Evolutionary conservation across 2,113 vertebrate genomes (phyloP).

Genomic region (Conger conger): DNA sequence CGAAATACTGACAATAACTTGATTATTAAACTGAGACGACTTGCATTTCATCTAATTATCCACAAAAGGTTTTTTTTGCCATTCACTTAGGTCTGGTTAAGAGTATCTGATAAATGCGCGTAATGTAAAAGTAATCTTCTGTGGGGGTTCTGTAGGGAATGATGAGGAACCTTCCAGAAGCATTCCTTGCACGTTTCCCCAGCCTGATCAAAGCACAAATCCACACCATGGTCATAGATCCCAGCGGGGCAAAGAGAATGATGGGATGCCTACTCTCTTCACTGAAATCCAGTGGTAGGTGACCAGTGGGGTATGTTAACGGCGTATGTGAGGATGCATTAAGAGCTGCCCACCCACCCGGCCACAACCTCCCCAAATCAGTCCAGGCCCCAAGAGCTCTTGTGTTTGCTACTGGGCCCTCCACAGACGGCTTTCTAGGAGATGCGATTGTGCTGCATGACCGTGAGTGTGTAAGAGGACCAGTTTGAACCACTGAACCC

Average conservation of each 20-base stretch:
- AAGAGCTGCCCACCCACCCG: neutral
- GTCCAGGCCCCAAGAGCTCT: neutral
- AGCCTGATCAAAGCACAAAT: constrained; percentile 87
- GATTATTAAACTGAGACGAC: too few species aligned
- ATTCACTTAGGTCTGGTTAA: neutral
- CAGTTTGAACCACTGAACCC: neutral
- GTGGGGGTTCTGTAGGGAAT: constrained; percentile 68
- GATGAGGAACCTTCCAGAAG: constrained; percentile 73
- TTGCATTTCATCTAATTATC: neutral
- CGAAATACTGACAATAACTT: too few species aligned
- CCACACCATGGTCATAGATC: constrained; percentile 87
- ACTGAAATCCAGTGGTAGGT: constrained; percentile 86
- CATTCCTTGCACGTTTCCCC: constrained; percentile 84
- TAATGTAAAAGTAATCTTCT: neutral
- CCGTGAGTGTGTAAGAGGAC: neutral
- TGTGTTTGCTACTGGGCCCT: neutral
- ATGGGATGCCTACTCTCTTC: constrained; percentile 85
- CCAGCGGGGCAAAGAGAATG: constrained; percentile 87
- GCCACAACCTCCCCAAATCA: neutral
- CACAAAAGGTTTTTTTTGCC: neutral
- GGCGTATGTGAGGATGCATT: neutral
- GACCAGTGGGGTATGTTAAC: neutral
- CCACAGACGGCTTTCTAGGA: neutral
- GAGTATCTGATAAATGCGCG: neutral
- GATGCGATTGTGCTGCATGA: neutral